Evolutionary conservation across 2,113 vertebrate genomes (phyloP).

Genomic region (Fukomys damarensis): DNA sequence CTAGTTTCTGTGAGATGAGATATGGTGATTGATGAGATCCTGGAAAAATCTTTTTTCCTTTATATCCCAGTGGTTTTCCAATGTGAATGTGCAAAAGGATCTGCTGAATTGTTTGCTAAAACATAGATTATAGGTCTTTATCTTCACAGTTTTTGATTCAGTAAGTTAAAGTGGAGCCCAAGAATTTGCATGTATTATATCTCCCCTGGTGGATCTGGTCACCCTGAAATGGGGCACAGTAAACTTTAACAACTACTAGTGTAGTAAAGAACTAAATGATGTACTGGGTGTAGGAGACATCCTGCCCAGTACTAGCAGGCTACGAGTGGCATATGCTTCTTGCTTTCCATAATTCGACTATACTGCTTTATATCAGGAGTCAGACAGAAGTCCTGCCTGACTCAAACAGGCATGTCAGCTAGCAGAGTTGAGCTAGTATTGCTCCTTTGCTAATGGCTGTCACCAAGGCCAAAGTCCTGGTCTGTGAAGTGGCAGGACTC

Average conservation of each 20-base stretch:
- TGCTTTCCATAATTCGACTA: too few relatives aligned
- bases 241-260: background rate
- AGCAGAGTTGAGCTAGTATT: too few relatives aligned
- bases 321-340: too few relatives aligned
- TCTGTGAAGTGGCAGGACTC: too few relatives aligned
- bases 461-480: too few relatives aligned
- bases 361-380: too few relatives aligned
- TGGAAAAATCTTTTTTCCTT: background rate
- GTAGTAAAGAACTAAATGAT: background rate
- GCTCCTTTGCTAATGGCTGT: too few relatives aligned
- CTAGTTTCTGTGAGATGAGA: background rate
- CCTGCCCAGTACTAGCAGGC: too few relatives aligned
- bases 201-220: background rate
- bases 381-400: too few relatives aligned
- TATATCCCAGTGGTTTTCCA: background rate
- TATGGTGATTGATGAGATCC: background rate
- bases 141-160: background rate
- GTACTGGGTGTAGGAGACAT: too few relatives aligned
- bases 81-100: background rate
- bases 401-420: too few relatives aligned
- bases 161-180: background rate
- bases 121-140: background rate
- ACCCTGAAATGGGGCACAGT: background rate
- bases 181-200: background rate
- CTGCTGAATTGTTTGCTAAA: background rate